These are phyloP conservation scores for Ciconia boyciana DNA, from an alignment of 2,113 vertebrate species.

Conservation along the genomic window DNA sequence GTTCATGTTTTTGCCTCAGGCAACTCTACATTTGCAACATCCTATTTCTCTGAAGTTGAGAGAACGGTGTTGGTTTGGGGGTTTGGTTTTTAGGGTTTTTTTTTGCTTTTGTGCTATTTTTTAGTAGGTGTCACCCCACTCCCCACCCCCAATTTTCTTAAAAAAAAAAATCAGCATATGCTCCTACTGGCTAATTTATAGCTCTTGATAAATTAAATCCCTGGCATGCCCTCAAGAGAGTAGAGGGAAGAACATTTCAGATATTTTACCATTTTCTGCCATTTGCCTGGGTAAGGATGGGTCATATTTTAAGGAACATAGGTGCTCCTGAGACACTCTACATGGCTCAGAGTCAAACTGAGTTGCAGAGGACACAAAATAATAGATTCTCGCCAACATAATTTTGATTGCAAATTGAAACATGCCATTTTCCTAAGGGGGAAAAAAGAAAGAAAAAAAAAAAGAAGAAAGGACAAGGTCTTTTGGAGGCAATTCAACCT, in stretches of 20 bases:
- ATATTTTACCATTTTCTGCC: not conserved
- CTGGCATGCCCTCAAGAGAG: not conserved
- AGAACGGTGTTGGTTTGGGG: not conserved
- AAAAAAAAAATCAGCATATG: not conserved
- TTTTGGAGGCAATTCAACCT: not conserved
- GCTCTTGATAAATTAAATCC: not conserved
- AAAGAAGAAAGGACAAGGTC: not conserved
- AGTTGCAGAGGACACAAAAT: not conserved
- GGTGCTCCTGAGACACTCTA: not conserved
- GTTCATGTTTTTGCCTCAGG: not conserved
- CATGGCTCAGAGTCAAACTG: not conserved
- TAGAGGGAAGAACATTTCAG: not conserved
- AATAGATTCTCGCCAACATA: not conserved
- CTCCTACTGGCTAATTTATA: not conserved
- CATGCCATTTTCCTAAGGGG: not conserved
- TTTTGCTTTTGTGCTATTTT: not conserved
- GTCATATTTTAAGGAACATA: not conserved
- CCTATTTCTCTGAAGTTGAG: not conserved
- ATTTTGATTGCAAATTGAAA: not conserved
- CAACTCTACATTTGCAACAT: not conserved
- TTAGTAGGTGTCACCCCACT: not conserved
- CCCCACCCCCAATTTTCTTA: not conserved
- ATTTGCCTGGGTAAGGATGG: not conserved
- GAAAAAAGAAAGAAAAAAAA: too few species aligned
- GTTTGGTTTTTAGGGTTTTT: accelerated